These are phyloP conservation scores for Drosophila paucipuncta DNA, from an alignment of 2,888 invertebrate species.

Conservation along the genomic window DNA sequence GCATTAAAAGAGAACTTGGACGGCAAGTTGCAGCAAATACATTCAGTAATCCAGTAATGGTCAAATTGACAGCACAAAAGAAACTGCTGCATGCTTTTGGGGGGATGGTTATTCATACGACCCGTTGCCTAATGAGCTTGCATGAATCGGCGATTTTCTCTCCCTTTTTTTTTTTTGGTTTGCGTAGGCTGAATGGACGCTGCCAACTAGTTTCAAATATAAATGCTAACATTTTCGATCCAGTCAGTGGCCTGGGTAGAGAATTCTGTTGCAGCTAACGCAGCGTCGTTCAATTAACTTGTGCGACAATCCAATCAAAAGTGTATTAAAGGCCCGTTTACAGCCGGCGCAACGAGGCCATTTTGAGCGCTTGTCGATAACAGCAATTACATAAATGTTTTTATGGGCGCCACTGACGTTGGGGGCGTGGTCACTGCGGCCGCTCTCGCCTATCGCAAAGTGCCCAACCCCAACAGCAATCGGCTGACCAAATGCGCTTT, in stretches of 20 bases:
- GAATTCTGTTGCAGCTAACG: conserved; percentile 26
- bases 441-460: conserved; percentile 43
- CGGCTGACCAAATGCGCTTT: conserved; percentile 66
- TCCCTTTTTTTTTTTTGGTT: conserved; percentile 10
- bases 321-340: conserved; percentile 76
- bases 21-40: conserved; percentile 29
- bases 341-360: conserved; percentile 59
- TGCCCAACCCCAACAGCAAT: conserved; percentile 45
- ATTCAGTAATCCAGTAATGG: conserved; percentile 42
- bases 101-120: conserved; percentile 46
- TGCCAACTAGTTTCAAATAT: conserved; percentile 65
- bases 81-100: conserved; percentile 30
- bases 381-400: conserved; percentile 81
- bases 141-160: conserved; percentile 69
- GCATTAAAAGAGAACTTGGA: conserved; percentile 56
- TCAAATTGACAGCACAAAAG: conserved; percentile 36
- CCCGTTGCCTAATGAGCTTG: conserved; percentile 73
- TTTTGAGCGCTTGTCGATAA: conserved; percentile 77
- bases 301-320: conserved; percentile 82
- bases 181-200: conserved; percentile 22
- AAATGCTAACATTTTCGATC: conserved; percentile 65
- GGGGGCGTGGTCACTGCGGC: conserved; percentile 22
- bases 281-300: conserved; percentile 76
- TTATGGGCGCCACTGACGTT: conserved; percentile 47
- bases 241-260: conserved; percentile 33